Base-by-base conservation (phyloP, 2,113 vertebrate genomes). In the Sander lucioperca region DNA sequence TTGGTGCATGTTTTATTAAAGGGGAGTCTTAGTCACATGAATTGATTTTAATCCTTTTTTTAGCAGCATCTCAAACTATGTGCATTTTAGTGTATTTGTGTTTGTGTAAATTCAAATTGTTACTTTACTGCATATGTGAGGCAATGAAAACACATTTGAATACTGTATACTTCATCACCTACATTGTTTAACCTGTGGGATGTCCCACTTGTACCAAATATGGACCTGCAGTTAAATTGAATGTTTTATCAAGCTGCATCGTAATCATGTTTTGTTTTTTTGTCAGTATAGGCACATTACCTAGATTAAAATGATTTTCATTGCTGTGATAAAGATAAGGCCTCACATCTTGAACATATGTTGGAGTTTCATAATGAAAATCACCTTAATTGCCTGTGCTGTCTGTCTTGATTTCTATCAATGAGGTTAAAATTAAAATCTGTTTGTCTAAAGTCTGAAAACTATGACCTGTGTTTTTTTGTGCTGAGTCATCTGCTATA, bases 1-100 rank as follows among this genome's bases (percentile, higher is more conserved):
- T 54, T 87, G 73, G 36, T 90, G 89, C 86, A 90, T 92, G 89
- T 86, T 89, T 76, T 89, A 11, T 43, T 43, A 43, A 63, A 80
- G 89, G 66, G 86, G 64, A 83, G 69, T 86, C 64, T 27, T 77
- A 58, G 54, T 57, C 15, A 43, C 36, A 12, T 64, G 62, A 14
- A 57, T 71, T 25, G 5, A 33, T 47, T 43, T 30, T 78, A 16
- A 27, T 62, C 12, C 9, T 43, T 43, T 47, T 74, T 85, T 76
- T 9, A 67, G 69, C 58, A 59, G 50, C 69, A 53, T 81, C 33
- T 65, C 39, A 48, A 36, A 25, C 56, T 77, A 9, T 58, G 54
- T 86, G 67, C 30, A 23, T 80, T 77, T 68, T 86, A 80, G 67
- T 86, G 58, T 64, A 62, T 75, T 76, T 84, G 64, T 85, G 67